Conservation (phyloP, 1,140 invertebrate genomes). For the Ceratoteleas bidentatus region DNA sequence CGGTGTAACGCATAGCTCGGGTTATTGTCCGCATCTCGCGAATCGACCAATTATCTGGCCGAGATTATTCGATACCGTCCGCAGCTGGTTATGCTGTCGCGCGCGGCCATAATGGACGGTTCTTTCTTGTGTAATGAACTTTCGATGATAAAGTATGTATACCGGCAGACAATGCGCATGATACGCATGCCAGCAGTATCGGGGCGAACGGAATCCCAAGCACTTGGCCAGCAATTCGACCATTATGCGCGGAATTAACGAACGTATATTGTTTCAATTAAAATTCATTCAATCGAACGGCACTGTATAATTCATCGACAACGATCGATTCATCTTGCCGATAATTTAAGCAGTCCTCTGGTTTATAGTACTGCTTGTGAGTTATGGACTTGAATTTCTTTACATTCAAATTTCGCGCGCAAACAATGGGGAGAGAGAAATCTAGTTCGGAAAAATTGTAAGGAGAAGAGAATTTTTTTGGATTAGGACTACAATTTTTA, state of each 20-base stretch:
- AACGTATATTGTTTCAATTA: constrained; percentile 54
- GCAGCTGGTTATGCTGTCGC: constrained; percentile 22
- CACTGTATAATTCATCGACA: neutral
- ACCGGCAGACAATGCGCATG: constrained; percentile 25
- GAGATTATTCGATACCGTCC: constrained; percentile 32
- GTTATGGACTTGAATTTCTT: too few species aligned
- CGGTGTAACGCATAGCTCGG: constrained; percentile 11
- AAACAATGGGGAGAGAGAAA: too few species aligned
- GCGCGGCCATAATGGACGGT: constrained; percentile 23
- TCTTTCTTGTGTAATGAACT: constrained; percentile 46
- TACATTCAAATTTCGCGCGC: too few species aligned
- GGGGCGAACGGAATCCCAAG: constrained; percentile 26
- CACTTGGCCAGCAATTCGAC: constrained; percentile 43
- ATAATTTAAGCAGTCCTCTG: too few species aligned
- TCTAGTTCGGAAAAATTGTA: too few species aligned
- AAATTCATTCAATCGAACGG: constrained; percentile 36
- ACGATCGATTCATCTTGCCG: neutral
- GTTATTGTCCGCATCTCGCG: constrained; percentile 24
- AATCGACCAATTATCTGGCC: constrained; percentile 23
- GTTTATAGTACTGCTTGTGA: too few species aligned
- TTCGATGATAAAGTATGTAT: constrained; percentile 32
- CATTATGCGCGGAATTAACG: constrained; percentile 44
- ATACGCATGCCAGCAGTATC: constrained; percentile 14
- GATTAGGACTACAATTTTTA: too few species aligned
- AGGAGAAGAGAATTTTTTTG: too few species aligned